Evolutionary conservation across 2,113 vertebrate genomes (phyloP).

Genomic region (Channa argus): DNA sequence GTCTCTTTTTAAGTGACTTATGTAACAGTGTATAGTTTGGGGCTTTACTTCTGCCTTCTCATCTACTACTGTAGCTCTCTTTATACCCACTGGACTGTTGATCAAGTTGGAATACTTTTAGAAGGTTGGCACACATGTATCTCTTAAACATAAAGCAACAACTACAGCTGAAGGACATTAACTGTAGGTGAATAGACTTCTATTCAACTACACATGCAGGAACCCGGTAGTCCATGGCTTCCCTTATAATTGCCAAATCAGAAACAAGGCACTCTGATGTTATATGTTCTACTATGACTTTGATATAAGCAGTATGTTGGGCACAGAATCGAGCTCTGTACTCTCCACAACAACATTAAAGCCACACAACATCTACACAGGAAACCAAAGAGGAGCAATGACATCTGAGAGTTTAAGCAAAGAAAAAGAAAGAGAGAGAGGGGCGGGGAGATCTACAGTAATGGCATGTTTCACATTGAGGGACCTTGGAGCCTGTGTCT

Average conservation of each 20-base stretch:
- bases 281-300: conserved; percentile 21
- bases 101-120: conserved; percentile 41
- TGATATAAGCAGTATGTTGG: conserved; percentile 22
- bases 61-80: conserved; percentile 18
- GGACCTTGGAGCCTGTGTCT: conserved; percentile 77
- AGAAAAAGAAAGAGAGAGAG: conserved; percentile 18
- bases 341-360: conserved; percentile 19
- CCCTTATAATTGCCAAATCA: not conserved
- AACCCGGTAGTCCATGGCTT: not conserved
- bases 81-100: conserved; percentile 40
- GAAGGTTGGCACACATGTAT: conserved; percentile 47
- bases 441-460: conserved; percentile 21
- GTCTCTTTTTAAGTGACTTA: not conserved
- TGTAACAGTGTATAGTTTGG: conserved; percentile 19
- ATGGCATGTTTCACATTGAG: conserved; percentile 75
- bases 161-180: conserved; percentile 46
- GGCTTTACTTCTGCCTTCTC: conserved; percentile 40
- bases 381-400: conserved; percentile 44
- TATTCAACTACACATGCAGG: not conserved
- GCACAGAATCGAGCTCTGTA: conserved; percentile 15
- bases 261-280: not conserved
- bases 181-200: not conserved
- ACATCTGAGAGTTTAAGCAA: conserved; percentile 41
- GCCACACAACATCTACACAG: conserved; percentile 17
- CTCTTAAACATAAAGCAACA: conserved; percentile 16